Conservation (phyloP, 2,888 invertebrate genomes). For the Brachypalpus laphriformis region DNA sequence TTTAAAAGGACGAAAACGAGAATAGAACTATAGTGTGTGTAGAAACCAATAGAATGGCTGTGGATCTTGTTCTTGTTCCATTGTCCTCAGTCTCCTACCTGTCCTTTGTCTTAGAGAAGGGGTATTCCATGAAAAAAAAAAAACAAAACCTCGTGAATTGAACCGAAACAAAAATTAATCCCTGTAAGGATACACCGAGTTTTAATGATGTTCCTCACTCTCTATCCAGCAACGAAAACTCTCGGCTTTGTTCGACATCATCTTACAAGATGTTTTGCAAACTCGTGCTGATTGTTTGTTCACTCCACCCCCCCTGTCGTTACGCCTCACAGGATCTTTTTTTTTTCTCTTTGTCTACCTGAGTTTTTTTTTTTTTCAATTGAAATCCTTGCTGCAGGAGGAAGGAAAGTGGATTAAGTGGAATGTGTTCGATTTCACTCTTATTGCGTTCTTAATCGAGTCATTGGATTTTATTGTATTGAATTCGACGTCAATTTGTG, state of each 20-base stretch:
- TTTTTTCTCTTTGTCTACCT: background rate
- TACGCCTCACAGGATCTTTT: no score
- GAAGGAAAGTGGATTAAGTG: slow-evolving; percentile 55
- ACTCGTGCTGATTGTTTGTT: slow-evolving; percentile 39
- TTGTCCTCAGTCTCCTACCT: slow-evolving; percentile 45
- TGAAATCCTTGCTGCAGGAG: background rate
- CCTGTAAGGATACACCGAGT: slow-evolving; percentile 31
- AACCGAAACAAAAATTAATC: slow-evolving; percentile 58
- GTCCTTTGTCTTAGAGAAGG: slow-evolving; percentile 5
- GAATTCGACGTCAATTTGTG: slow-evolving; percentile 45
- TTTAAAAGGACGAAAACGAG: slow-evolving; percentile 6
- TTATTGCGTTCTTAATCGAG: slow-evolving; percentile 50
- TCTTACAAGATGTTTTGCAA: slow-evolving; percentile 50
- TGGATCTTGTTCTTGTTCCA: slow-evolving; percentile 49
- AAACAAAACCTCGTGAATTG: slow-evolving; percentile 16
- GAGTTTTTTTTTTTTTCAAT: background rate
- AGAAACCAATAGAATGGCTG: slow-evolving; percentile 5
- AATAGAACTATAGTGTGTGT: slow-evolving; percentile 3
- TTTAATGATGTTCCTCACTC: slow-evolving; percentile 36
- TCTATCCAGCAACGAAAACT: no score
- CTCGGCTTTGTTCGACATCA: slow-evolving; percentile 35
- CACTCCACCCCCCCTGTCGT: background rate
- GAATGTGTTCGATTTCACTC: slow-evolving; percentile 62
- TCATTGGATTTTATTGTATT: slow-evolving; percentile 59
- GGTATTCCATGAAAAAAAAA: background rate